Base-by-base conservation (phyloP, 92 coral and sea anemone species). In the Epizoanthus rinbou region DNA sequence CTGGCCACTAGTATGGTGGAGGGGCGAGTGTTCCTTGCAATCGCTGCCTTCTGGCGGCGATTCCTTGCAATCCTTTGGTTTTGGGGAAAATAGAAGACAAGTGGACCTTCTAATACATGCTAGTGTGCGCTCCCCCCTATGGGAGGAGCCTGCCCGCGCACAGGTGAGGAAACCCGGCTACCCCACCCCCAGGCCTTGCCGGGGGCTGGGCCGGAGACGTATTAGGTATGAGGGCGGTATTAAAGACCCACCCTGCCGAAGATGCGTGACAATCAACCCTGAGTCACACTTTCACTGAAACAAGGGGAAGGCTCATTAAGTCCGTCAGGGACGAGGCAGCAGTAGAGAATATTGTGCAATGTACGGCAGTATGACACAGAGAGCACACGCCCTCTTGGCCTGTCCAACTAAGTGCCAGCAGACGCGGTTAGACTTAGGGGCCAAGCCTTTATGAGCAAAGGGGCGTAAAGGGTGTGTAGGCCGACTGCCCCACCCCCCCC, bases 391-490 rank as follows among this genome's bases (percentile, higher is more conserved):
- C 71, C 83, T 80, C 74, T 73, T 74, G 89, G 90, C 85, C 97
- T 85, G 97, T 92, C 97, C 83, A 92, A 92, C 91, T 92, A 92
- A 92, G 97, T 92, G 97, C 97, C 97, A 92, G 97, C 97, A 87
- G 97, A 92, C 97, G 97, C 97, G 97, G 97, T 92, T 86, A 92
- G 76, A 92, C 97, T 92, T 92, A 92, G 91, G 83, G 97, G 92
- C 90, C 91, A 25, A 83, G 93, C 86, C 80, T 85, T 92, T 92
- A 87, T 90, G 81, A 80, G 89, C 70, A 89, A 88, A 84, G 84
- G 89, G 91, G 92, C 92, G 91, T 85, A 89, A 89, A 89, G 92
- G 90, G 92, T 92, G 92, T 92, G 91, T 88, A 91, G 92, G 89
- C 87, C 89, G 65, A 56, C 57, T 39, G 68, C 59, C 75, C 78